phyloP scores from a whole-genome alignment of 1,140 invertebrate species.

The Orius insidiosus region DNA sequence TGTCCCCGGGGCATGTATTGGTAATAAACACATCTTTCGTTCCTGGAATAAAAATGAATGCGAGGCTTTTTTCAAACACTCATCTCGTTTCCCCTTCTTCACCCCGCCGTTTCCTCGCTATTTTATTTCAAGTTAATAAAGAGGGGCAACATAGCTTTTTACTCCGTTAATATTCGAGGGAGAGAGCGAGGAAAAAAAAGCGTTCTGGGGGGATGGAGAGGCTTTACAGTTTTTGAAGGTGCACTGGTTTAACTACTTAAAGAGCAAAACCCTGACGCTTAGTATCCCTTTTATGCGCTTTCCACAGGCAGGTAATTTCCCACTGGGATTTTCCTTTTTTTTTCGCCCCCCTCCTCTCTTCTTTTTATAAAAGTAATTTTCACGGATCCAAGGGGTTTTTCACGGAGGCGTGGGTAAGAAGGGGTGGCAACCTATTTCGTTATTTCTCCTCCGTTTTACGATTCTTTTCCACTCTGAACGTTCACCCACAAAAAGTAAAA shows the following conservation, averaged over 20 bases:
- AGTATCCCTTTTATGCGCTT: conserved; percentile 6
- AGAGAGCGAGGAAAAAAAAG: not conserved
- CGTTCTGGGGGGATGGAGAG: not conserved
- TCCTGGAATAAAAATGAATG: conserved; percentile 10
- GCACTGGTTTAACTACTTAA: conserved; percentile 11
- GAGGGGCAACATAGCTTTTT: conserved; percentile 8
- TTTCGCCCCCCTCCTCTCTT: too few relatives aligned
- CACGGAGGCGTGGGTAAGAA: too few relatives aligned
- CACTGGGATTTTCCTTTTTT: too few relatives aligned
- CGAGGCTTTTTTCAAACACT: conserved; percentile 1
- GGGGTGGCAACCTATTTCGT: too few relatives aligned
- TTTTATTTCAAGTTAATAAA: conserved; percentile 10
- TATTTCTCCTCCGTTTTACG: too few relatives aligned
- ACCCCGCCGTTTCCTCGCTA: not conserved
- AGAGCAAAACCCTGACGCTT: conserved; percentile 5
- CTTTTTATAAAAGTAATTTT: too few relatives aligned
- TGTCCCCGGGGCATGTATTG: conserved; percentile 4
- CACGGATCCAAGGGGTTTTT: too few relatives aligned
- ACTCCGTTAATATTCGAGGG: not conserved
- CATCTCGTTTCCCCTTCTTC: not conserved
- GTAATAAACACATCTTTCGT: conserved; percentile 10
- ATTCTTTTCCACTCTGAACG: too few relatives aligned
- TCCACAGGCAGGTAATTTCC: not conserved
- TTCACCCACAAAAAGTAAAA: too few relatives aligned
- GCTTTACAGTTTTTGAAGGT: conserved; percentile 11